Evolutionary conservation across 2,113 vertebrate species (phyloP).

Genomic region (Eretmochelys imbricata): DNA sequence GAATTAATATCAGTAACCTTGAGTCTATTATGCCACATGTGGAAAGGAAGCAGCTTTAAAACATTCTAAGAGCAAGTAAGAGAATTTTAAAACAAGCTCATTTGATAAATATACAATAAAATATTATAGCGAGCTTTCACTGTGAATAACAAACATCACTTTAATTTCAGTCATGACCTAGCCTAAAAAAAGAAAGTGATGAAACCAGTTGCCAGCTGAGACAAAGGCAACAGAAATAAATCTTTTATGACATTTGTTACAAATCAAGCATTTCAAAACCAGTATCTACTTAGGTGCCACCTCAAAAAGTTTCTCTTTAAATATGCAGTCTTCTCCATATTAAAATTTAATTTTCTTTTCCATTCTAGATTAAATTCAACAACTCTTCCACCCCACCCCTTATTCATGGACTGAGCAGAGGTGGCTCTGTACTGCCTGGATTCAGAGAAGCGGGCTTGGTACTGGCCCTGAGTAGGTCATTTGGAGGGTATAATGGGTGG

Average conservation of each 20-base stretch:
- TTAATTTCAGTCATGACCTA: neutral
- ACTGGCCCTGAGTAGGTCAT: neutral
- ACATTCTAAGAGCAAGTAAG: neutral
- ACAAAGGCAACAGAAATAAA: neutral
- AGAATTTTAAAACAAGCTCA: neutral
- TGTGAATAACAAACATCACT: neutral
- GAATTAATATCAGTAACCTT: neutral
- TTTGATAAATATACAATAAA: neutral
- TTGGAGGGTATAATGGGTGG: neutral
- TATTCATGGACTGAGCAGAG: neutral
- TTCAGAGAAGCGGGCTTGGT: neutral
- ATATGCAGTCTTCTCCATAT: neutral
- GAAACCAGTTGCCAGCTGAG: neutral
- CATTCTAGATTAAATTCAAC: neutral
- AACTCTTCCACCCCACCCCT: neutral
- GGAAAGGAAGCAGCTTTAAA: neutral
- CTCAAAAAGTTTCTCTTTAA: neutral
- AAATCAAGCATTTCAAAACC: neutral
- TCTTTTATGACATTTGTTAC: neutral
- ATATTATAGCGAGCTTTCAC: neutral
- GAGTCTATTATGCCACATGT: neutral
- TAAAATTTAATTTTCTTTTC: neutral
- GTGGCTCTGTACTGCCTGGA: neutral
- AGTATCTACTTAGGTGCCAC: neutral
- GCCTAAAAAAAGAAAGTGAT: neutral